A percentile compares a stretch with the other conserved stretches of the same genome.
Evolutionary conservation across 2,113 vertebrate species (phyloP).

Genomic region (Ceyx melanurus): DNA sequence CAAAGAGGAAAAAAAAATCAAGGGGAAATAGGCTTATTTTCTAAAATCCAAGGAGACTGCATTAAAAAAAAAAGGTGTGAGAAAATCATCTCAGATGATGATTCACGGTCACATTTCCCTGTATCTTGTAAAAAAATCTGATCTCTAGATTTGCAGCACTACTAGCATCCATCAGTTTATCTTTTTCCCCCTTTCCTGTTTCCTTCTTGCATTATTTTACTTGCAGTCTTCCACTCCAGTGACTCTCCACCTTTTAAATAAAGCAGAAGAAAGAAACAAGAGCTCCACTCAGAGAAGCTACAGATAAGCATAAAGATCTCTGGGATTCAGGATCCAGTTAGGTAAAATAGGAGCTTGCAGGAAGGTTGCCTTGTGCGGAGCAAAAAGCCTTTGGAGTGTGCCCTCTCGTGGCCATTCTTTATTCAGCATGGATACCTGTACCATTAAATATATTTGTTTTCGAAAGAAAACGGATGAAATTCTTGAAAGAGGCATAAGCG

Average conservation of each 20-base stretch:
- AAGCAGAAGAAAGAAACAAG: background rate
- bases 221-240: background rate
- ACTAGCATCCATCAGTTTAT: background rate
- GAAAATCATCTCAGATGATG: conserved; percentile 55
- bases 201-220: conserved; percentile 15
- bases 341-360: conserved; percentile 9
- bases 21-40: conserved; percentile 32
- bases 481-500: background rate
- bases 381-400: conserved; percentile 74
- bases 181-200: background rate
- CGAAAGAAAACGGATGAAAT: background rate
- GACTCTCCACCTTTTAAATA: conserved; percentile 21
- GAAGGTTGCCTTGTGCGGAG: conserved; percentile 4
- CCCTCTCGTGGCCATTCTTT: conserved; percentile 77
- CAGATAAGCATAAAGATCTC: conserved; percentile 21
- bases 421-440: background rate
- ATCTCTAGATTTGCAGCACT: conserved; percentile 50
- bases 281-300: conserved; percentile 21
- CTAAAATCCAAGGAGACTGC: conserved; percentile 3
- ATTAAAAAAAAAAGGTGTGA: conserved; percentile 20
- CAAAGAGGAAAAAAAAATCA: background rate
- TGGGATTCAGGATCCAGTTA: conserved; percentile 15
- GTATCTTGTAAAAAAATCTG: conserved; percentile 32
- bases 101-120: conserved; percentile 72
- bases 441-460: background rate